Conservation (phyloP, 2,888 invertebrate species). For the Sphaeridia pumilis region DNA sequence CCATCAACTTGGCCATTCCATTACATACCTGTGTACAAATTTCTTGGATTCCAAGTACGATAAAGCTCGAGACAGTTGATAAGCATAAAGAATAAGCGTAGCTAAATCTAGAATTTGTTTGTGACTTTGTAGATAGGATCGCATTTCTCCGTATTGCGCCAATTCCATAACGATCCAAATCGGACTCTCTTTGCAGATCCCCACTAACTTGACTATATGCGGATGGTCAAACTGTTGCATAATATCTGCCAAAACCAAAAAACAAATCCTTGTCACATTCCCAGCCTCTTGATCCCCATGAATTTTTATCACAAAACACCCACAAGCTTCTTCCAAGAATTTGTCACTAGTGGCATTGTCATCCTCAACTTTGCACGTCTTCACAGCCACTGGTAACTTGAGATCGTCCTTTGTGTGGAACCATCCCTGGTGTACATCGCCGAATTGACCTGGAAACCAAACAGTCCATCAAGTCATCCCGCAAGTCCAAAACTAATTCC, state of each 20-base stretch:
- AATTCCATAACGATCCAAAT: conserved; percentile 99
- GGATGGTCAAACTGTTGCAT: conserved; percentile 99
- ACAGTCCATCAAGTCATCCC: not conserved
- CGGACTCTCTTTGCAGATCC: conserved; percentile 84
- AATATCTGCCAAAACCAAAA: conserved; percentile 55
- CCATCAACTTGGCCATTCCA: no score
- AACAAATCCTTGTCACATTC: conserved; percentile 1
- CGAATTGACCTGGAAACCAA: conserved; percentile 67
- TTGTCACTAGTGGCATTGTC: conserved; percentile 84
- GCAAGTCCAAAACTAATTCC: no score
- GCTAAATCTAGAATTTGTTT: conserved; percentile 69
- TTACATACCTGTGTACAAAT: conserved; percentile 80
- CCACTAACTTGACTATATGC: conserved; percentile 90
- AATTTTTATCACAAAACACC: conserved; percentile 45
- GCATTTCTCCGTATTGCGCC: conserved; percentile 85
- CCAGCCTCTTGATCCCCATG: not conserved
- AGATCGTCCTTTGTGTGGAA: conserved; percentile 48
- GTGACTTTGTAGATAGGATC: conserved; percentile 88
- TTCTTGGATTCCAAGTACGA: conserved; percentile 95
- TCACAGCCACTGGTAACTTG: conserved; percentile 79
- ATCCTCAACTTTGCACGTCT: conserved; percentile 93
- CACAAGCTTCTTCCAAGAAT: conserved; percentile 95
- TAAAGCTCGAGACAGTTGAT: conserved; percentile 88
- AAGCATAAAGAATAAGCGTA: conserved; percentile 75
- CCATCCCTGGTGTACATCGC: conserved; percentile 89